Conservation (phyloP, 1,140 invertebrate genomes). For the Brachionus rubens region DNA sequence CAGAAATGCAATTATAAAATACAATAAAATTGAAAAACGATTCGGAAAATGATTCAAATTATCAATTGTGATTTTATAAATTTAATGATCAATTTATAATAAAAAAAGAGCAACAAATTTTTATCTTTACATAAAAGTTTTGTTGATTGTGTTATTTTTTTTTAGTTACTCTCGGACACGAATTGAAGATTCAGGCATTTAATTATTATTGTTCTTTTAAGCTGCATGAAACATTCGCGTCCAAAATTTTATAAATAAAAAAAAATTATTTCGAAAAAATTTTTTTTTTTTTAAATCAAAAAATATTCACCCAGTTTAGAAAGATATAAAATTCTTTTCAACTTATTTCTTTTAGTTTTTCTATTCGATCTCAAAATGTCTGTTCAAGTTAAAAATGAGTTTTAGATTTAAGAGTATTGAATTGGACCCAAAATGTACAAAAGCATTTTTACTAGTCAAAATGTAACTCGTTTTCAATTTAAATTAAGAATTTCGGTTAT, state of each 20-base stretch:
- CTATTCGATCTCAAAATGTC: not conserved
- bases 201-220: too few species aligned
- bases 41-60: constrained; percentile 31
- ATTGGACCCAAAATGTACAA: not conserved
- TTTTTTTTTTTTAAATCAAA: too few species aligned
- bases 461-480: not conserved
- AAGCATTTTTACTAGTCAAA: not conserved
- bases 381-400: constrained; percentile 10
- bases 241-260: too few species aligned
- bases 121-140: too few species aligned
- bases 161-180: too few species aligned
- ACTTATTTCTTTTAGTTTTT: not conserved
- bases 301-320: too few species aligned
- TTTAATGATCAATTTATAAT: not conserved
- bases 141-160: too few species aligned
- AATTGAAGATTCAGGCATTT: too few species aligned
- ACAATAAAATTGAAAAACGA: constrained; percentile 46
- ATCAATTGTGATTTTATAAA: not conserved
- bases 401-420: constrained; percentile 3
- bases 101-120: not conserved
- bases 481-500: too few species aligned
- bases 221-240: too few species aligned
- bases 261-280: too few species aligned
- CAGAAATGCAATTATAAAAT: not conserved
- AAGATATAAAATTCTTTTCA: constrained; percentile 28